Evolutionary conservation across 35 echinoderm and acorn worm genomes (phyloP), one percentile per base, ranked within the genome.

Genomic region (Nesometra sesokonis): DNA sequence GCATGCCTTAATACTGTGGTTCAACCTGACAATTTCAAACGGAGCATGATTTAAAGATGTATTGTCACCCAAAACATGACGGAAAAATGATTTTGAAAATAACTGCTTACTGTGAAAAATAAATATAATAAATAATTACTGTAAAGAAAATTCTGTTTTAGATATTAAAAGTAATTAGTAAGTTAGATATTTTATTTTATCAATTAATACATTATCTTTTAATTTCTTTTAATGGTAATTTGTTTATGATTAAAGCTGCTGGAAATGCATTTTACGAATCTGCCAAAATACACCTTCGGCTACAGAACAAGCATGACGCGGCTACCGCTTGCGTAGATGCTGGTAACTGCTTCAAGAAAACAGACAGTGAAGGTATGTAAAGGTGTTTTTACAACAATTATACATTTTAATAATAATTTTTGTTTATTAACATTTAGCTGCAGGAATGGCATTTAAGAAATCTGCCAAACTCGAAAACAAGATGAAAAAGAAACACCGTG

Each of bases 321-420:
- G 95, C 95, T 30, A 98, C 86, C 35, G 91, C 82, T 82, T 98
- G 91, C 84, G 95, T 98, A 30, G 92, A 98, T 90, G 95, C 95
- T 32, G 91, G 92, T 32, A 98, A 79, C 31, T 91, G 95, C 82
- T 98, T 89, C 84, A 93, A 90, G 82, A 98, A 98, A 57, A 67
- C 67, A 4, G 89, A 94, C 77, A 85, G 84, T 37, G 36, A 87
- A 39, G 89, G 93, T 94, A 85, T 88, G 93, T 80, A 9, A 5
- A 2, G 52, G 9, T 67, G 7, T 17, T 17, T 67, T 67, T 67
- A 13, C 23, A 7, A 43, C 39, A 7, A 4, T 27, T 19, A 67
- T 2, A 67, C 4, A 67, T 13, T 67, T 27, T 67, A 67, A 67
- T 67, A 3, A 67, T 67, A 17, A 19, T 67, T 27, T 67, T 67